Evolutionary conservation across 2,797 vertebrate genomes (phyloP).

Genomic region (Anguilla megastoma): DNA sequence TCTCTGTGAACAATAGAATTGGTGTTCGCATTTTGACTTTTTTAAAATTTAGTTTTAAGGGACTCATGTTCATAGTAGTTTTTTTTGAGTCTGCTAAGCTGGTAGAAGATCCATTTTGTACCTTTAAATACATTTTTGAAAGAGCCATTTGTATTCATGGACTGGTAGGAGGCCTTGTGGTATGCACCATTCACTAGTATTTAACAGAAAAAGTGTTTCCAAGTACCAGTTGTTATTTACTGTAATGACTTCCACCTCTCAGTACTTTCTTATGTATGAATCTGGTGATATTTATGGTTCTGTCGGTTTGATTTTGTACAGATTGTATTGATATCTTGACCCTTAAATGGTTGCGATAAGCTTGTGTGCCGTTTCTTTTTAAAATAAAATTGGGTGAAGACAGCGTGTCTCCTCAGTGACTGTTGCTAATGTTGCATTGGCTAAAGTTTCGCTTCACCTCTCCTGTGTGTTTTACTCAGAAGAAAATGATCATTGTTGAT

Average conservation of each 20-base stretch:
- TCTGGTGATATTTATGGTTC: constrained; percentile 15
- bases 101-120: constrained; percentile 16
- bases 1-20: background rate
- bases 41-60: background rate
- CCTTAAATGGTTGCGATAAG: constrained; percentile 19
- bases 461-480: background rate
- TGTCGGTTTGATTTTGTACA: constrained; percentile 24
- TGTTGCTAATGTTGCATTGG: background rate
- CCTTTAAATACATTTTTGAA: background rate
- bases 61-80: background rate
- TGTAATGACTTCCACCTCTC: background rate
- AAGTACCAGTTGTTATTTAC: background rate
- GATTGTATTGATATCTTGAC: constrained; percentile 20
- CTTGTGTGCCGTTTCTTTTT: constrained; percentile 16
- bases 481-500: background rate
- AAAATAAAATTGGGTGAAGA: constrained; percentile 13
- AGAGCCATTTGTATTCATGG: constrained; percentile 14
- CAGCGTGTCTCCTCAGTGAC: background rate
- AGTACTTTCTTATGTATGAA: constrained; percentile 3
- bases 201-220: constrained; percentile 8
- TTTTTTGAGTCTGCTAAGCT: background rate
- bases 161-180: background rate
- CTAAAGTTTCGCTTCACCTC: background rate
- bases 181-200: constrained; percentile 3
- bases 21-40: background rate